Base-by-base conservation (phyloP, 2,888 invertebrate species). In the Cheilosia impressa region DNA sequence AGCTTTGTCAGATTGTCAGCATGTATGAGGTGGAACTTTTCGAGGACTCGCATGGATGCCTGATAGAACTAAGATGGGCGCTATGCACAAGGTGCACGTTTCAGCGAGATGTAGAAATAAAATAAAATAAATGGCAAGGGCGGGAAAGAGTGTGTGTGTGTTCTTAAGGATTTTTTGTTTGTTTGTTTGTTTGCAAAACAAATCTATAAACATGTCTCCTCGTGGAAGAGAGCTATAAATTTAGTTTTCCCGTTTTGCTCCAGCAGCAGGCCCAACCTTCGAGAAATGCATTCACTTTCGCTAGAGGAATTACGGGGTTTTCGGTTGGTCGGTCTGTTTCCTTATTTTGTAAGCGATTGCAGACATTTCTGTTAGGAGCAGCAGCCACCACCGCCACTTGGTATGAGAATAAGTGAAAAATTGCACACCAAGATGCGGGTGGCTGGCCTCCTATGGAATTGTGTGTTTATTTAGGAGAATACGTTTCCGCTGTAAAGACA, bases 131-230 rank as follows among this genome's bases (percentile, higher is more conserved):
- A 82, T 82, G 72, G 66, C 66, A 72, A 60, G 50, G 78, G 47
- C 72, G 60, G 72, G 66, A 72, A 78, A 47, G 24, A 68, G 60
- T 53, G 53, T 60, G 13, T 60, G 13, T 77, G 53, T 57, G 31
- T 63, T 53, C 38, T n/a, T 7, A 24, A 19, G 17, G n/a, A 31
- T 43, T 73, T 9, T 7, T 31, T 2, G 0, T 31, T 31, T 31
- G 9, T 31, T 47, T 31, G 38, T 60, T 47, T 58, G 38, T 69
- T 43, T 47, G 50, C 68, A 0, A 4, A 66, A 78, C 66, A 78
- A 82, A 78, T 82, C 82, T 78, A 82, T 82, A 82, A 82, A 82
- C 66, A 82, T 78, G 82, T 82, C 82, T 72, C 65, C 71, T 53
- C 5, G 65, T 60, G 53, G 82, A 47, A 50, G 62, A 34, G 55